Conservation (phyloP, 2,888 invertebrate genomes). For the Anthophora plumipes region DNA sequence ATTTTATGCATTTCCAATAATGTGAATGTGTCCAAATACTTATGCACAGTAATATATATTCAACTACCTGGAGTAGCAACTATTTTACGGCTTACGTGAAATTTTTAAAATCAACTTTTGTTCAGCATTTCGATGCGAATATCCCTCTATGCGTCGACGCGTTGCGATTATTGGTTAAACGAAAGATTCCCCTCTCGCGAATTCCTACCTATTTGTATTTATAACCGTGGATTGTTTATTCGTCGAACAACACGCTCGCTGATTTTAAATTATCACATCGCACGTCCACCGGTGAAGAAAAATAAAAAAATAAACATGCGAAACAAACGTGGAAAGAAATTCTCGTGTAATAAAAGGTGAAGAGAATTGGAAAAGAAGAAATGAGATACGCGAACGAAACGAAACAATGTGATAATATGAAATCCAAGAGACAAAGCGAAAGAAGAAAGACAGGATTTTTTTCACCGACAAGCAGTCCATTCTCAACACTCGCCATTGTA, state of each 20-base stretch:
- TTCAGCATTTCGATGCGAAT: too few relatives aligned
- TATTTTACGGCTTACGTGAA: too few relatives aligned
- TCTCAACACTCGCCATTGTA: slow-evolving; percentile 50
- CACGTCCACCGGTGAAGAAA: slow-evolving; percentile 54
- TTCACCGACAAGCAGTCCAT: slow-evolving; percentile 28
- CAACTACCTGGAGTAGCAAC: too few relatives aligned
- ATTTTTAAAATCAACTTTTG: too few relatives aligned
- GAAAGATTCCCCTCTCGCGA: neutral
- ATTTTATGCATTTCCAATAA: too few relatives aligned
- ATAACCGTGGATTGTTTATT: slow-evolving; percentile 42
- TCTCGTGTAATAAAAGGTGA: slow-evolving; percentile 22
- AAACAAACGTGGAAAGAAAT: neutral
- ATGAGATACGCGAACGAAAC: slow-evolving; percentile 6
- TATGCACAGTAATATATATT: too few relatives aligned
- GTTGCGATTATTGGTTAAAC: slow-evolving; percentile 22
- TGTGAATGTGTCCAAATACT: too few relatives aligned
- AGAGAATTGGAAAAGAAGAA: slow-evolving; percentile 1
- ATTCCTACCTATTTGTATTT: slow-evolving; percentile 46
- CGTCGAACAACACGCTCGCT: slow-evolving; percentile 16
- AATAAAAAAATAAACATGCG: neutral
- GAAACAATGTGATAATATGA: slow-evolving; percentile 1
- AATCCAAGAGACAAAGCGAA: slow-evolving; percentile 14
- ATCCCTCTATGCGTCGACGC: too few relatives aligned
- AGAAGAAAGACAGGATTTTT: slow-evolving; percentile 18
- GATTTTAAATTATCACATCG: slow-evolving; percentile 57